Percentiles rank a stretch among this genome's conserved stretches.
Conservation (phyloP, 1,140 invertebrate species). For the Spodoptera frugiperda region DNA sequence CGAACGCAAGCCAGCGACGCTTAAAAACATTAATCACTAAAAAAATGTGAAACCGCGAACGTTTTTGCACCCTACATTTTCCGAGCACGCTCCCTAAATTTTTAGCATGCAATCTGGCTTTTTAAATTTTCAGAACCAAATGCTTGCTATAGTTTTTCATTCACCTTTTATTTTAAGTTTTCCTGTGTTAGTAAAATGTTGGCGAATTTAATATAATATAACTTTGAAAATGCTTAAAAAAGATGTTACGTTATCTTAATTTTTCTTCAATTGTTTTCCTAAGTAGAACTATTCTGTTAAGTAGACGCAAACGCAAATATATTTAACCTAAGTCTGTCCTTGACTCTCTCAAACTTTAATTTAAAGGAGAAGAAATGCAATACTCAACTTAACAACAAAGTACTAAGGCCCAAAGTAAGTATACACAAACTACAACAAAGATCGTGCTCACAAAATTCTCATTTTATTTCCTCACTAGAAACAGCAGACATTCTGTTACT, state of each 20-base stretch:
- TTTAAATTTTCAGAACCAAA: slow-evolving; percentile 1
- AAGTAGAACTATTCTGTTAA: no score
- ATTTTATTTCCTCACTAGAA: slow-evolving; percentile 7
- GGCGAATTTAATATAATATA: no score
- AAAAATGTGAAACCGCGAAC: slow-evolving; percentile 6
- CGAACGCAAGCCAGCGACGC: background rate
- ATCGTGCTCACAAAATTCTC: slow-evolving; percentile 1
- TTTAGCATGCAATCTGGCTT: background rate
- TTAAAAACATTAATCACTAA: slow-evolving; percentile 40
- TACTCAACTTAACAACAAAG: no score
- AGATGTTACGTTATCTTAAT: no score
- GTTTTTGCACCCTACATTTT: slow-evolving; percentile 35
- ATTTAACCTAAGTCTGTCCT: no score
- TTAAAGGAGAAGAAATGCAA: background rate
- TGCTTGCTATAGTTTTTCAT: background rate
- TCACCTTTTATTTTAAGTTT: background rate
- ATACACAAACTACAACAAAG: background rate
- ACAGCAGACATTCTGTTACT: slow-evolving; percentile 9
- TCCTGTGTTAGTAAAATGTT: no score
- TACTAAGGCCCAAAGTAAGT: background rate
- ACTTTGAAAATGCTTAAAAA: no score
- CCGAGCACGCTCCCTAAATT: slow-evolving; percentile 4
- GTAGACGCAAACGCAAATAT: no score
- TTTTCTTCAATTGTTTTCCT: no score
- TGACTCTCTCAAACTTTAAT: background rate